Evolutionary conservation across 1,140 invertebrate species (phyloP), one percentile per base, ranked within the genome.

Genomic region (Penaeus chinensis): DNA sequence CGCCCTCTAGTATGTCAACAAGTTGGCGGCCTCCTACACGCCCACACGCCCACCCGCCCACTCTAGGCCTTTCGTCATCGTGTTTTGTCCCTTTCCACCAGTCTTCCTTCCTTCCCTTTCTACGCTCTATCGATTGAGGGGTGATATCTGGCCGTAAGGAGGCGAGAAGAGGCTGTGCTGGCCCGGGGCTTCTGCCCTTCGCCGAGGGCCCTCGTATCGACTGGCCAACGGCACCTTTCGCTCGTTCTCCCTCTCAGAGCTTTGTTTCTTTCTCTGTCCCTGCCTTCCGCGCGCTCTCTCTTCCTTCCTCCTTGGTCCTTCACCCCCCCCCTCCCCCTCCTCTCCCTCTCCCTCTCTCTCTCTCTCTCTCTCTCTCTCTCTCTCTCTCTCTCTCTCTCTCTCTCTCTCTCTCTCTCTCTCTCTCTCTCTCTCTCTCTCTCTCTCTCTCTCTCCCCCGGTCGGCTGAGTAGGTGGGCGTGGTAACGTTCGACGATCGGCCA

Each of bases 381-480:
- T 54, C 54, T 54, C 54, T 54, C 54, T 54, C 54, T 54, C 54
- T 54, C 54, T 54, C 54, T 54, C 54, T 54, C 54, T 54, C 54
- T 54, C 54, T 54, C 54, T 54, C 54, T 54, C 54, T 54, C 54
- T 54, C 54, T 54, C 54, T 54, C 54, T 54, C 11, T 54, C 47
- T 54, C 47, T 54, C 47, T 54, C 47, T 54, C 47, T 54, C 47
- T 54, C 47, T 54, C 47, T 54, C 47, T 54, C 47, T 54, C 47
- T 13, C 47, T 54, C 47, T 13, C 47, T 54, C 47, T 13, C 37
- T 13, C 47, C 10, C 54, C 54, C 5, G 54, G 1, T 54, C 54
- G 54, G 54, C 54, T 54, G 54, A 84, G 82, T 60, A 76, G 60
- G 82, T 84, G 82, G 82, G 82, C 71, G 82, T 84, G 82, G 82